Conservation (phyloP, 2,888 invertebrate genomes). For the Caenorhabditis afra region DNA sequence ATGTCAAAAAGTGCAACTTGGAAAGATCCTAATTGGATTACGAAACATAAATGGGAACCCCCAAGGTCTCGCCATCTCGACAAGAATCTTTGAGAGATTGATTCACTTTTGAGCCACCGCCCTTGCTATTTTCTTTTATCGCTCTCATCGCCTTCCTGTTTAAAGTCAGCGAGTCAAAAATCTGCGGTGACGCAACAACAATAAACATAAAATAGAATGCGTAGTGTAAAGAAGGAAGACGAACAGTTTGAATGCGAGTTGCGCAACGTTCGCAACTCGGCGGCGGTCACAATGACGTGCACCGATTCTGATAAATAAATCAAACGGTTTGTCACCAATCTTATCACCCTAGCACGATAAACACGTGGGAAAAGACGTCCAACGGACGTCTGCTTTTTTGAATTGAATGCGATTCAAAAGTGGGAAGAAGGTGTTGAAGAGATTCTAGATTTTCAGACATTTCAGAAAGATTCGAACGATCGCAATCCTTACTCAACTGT, state of each 20-base stretch:
- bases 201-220: slow-evolving; percentile 18
- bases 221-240: not conserved
- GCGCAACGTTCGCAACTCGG: slow-evolving; percentile 34
- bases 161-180: too few species aligned
- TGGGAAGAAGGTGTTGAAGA: not conserved
- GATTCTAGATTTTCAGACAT: not conserved
- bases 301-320: slow-evolving; percentile 30
- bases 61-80: too few species aligned
- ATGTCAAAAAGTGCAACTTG: too few species aligned
- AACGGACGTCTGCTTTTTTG: not conserved
- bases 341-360: slow-evolving; percentile 18
- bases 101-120: too few species aligned
- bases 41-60: not conserved
- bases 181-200: slow-evolving; percentile 19
- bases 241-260: slow-evolving; percentile 36
- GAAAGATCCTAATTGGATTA: too few species aligned
- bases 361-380: not conserved
- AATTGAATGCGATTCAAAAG: not conserved
- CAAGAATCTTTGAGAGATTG: too few species aligned
- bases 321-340: slow-evolving; percentile 6
- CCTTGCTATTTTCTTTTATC: too few species aligned
- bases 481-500: too few species aligned
- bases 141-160: too few species aligned
- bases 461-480: not conserved
- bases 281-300: slow-evolving; percentile 27